These are phyloP conservation scores for Gibbula magus DNA, from an alignment of 2,888 invertebrate genomes.

Conservation along the genomic window DNA sequence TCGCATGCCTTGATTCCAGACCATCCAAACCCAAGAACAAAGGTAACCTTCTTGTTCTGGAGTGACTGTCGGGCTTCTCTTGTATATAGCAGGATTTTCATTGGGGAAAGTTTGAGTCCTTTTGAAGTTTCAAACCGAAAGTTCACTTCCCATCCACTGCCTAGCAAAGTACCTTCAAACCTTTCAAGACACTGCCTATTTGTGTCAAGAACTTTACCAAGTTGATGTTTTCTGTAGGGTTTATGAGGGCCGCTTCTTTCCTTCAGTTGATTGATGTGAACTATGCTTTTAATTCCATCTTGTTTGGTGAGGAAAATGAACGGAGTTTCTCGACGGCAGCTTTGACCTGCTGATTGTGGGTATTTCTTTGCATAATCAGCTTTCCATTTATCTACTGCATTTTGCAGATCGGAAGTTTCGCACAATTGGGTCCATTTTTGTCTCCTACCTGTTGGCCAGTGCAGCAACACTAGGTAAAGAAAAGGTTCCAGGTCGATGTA, in stretches of 20 bases:
- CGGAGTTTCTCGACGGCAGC: background rate
- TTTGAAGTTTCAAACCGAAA: background rate
- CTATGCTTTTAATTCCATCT: background rate
- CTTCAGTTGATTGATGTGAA: background rate
- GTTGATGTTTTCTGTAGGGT: background rate
- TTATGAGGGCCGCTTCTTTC: background rate
- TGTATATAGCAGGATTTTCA: background rate
- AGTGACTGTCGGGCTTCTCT: background rate
- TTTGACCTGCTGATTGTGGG: background rate
- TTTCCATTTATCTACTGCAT: background rate
- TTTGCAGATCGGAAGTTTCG: background rate
- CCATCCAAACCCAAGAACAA: constrained; percentile 42
- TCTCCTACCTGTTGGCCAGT: background rate
- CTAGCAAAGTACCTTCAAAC: background rate
- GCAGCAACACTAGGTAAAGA: background rate
- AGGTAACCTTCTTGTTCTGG: constrained; percentile 34
- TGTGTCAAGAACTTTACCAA: background rate
- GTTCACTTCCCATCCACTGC: background rate
- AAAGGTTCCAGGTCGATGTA: background rate
- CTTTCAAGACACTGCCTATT: background rate
- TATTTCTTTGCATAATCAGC: background rate
- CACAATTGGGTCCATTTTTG: background rate
- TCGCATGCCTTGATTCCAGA: constrained; percentile 38
- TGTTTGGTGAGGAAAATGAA: background rate
- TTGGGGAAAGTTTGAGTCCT: background rate